phyloP scores from a whole-genome alignment of 2,888 invertebrate genomes.

The Harmothoe impar region DNA sequence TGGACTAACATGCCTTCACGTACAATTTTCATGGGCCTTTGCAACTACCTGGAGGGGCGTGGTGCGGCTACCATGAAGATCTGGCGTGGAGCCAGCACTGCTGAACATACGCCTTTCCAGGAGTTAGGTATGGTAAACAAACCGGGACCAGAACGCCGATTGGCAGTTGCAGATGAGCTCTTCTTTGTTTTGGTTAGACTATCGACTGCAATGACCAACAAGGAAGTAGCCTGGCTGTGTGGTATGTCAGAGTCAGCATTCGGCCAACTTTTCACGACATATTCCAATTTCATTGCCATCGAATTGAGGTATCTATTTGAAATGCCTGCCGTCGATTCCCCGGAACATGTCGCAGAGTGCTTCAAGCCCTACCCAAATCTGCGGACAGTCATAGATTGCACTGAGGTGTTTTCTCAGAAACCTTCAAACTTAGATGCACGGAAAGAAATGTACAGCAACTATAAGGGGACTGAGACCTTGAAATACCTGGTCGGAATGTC shows the following conservation, averaged over 20 bases:
- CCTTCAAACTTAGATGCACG: slow-evolving; percentile 64
- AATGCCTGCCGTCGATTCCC: neutral
- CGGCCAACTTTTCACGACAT: neutral
- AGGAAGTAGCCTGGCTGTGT: neutral
- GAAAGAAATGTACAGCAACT: slow-evolving; percentile 66
- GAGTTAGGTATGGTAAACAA: neutral
- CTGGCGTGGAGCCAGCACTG: neutral
- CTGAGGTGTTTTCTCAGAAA: slow-evolving; percentile 67
- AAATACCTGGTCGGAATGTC: slow-evolving; percentile 67
- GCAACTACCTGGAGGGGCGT: neutral
- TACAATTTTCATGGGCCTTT: neutral
- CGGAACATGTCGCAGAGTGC: neutral
- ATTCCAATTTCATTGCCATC: neutral
- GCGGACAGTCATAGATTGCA: slow-evolving; percentile 64
- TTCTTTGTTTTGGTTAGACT: slow-evolving; percentile 5
- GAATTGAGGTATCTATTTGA: slow-evolving; percentile 4
- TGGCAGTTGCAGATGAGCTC: neutral
- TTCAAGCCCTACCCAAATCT: slow-evolving; percentile 11
- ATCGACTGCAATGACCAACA: neutral
- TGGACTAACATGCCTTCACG: slow-evolving; percentile 38
- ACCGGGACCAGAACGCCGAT: neutral
- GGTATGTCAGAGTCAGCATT: neutral
- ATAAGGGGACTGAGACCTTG: slow-evolving; percentile 64
- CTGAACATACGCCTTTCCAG: neutral
- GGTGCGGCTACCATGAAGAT: slow-evolving; percentile 19